Percentiles rank a stretch among this genome's conserved stretches.
Conservation (phyloP, 2,113 vertebrate species). For the Cyanistes caeruleus region DNA sequence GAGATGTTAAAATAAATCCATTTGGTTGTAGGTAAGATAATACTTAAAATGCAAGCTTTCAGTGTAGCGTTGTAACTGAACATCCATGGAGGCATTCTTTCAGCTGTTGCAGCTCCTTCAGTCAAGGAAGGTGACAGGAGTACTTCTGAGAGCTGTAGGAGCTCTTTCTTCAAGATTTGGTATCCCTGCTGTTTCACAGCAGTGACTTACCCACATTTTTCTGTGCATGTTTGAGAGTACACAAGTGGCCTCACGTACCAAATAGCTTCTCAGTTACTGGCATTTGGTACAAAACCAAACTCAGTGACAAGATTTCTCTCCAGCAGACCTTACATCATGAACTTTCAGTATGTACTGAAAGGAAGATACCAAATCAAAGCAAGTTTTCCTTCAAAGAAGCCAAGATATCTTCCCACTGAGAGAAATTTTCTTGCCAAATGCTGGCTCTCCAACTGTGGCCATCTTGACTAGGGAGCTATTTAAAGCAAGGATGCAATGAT, state of each 20-base stretch:
- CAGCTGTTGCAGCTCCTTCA: background rate
- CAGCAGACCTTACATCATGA: constrained; percentile 31
- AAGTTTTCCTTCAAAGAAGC: constrained; percentile 40
- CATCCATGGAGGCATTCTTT: background rate
- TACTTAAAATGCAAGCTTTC: background rate
- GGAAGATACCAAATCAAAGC: constrained; percentile 42
- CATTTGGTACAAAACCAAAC: constrained; percentile 12
- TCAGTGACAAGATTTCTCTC: constrained; percentile 26
- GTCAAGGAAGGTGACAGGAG: background rate
- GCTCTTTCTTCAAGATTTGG: background rate
- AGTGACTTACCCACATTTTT: background rate
- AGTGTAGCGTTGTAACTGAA: background rate
- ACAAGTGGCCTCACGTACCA: background rate
- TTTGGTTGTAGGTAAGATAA: background rate
- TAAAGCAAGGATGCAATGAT: constrained; percentile 36
- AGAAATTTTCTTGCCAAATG: constrained; percentile 54
- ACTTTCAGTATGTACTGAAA: constrained; percentile 43
- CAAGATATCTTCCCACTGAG: constrained; percentile 52
- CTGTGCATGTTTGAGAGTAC: background rate
- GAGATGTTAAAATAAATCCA: background rate
- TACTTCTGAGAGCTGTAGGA: background rate
- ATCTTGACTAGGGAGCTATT: constrained; percentile 57
- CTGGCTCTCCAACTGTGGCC: constrained; percentile 58
- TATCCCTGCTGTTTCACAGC: background rate
- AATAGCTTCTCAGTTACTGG: background rate